Evolutionary conservation across 2,797 vertebrate species (phyloP), one percentile per base, ranked within the genome.

Genomic region (Schizopygopsis malacanthus): DNA sequence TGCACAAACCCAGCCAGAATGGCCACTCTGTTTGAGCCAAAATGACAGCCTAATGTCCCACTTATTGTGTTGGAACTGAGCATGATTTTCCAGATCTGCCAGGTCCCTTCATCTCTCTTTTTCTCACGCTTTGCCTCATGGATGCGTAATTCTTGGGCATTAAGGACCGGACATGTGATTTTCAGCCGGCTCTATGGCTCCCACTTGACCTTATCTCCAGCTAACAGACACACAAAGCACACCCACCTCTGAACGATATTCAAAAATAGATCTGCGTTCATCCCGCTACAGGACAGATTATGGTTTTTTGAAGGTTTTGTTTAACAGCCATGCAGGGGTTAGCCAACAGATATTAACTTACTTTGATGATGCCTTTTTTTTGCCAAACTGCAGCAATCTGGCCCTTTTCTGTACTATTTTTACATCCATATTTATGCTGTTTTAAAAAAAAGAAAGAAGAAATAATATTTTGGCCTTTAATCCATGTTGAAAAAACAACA

Each of bases 11-110:
- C 7, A 67, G 84, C 80, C 87, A 88, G 84, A 85, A 73, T 54
- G 54, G 54, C 22, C 56, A 67, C 25, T 82, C 72, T 2, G 10
- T 67, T 79, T 41, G 25, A 79, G 86, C 84, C 86, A 86, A 85
- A 63, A 76, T 84, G 77, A 85, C 78, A 50, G 71, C 45, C 33
- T 89, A 86, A 89, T 90, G 82, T 79, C 69, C 59, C 72, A 39
- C 82, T 93, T 79, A 87, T 91, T 89, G 90, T 83, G 65, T 52
- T 82, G 67, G 50, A 89, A 84, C 84, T 52, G 63, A 81, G 59
- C 22, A 73, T 67, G 47, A 16, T 70, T 12, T n/a, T 25, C 52
- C 25, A 28, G 5, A 70, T 75, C 63, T 84, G 81, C 76, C 84
- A 76, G 39, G 37, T 52, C 63, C 45, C 45, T 59, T 59, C 61